Evolutionary conservation across 2,797 vertebrate species (phyloP).

Genomic region (Monodelphis domestica): DNA sequence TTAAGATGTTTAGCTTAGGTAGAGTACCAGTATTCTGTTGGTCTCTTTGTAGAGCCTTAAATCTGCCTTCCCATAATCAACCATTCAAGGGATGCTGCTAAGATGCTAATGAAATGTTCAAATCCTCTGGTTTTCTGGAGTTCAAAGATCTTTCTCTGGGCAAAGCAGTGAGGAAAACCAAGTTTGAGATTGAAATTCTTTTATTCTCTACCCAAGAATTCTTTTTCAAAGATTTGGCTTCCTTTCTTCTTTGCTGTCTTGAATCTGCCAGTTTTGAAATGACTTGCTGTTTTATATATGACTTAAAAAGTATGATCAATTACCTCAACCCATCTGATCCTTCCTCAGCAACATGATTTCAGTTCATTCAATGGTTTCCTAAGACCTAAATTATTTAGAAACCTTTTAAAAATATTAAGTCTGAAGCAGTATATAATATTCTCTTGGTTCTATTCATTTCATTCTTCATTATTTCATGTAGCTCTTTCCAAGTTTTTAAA

Average conservation of each 20-base stretch:
- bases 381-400: not conserved
- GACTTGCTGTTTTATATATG: not conserved
- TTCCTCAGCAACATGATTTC: not conserved
- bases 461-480: too few relatives aligned
- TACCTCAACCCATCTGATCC: not conserved
- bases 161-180: not conserved
- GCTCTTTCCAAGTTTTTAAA: too few relatives aligned
- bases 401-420: too few relatives aligned
- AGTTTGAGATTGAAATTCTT: not conserved
- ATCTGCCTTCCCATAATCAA: not conserved
- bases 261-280: not conserved
- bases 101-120: not conserved
- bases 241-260: not conserved
- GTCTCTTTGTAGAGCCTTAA: not conserved
- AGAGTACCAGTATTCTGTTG: not conserved
- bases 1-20: not conserved
- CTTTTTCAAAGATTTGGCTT: not conserved
- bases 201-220: not conserved
- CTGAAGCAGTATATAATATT: too few relatives aligned
- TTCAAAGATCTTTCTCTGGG: not conserved
- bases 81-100: not conserved
- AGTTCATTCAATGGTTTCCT: not conserved
- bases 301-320: not conserved
- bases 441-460: too few relatives aligned
- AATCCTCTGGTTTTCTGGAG: not conserved